phyloP scores from a whole-genome alignment of 2,797 vertebrate genomes.

The Alcedo quadribrachys region DNA sequence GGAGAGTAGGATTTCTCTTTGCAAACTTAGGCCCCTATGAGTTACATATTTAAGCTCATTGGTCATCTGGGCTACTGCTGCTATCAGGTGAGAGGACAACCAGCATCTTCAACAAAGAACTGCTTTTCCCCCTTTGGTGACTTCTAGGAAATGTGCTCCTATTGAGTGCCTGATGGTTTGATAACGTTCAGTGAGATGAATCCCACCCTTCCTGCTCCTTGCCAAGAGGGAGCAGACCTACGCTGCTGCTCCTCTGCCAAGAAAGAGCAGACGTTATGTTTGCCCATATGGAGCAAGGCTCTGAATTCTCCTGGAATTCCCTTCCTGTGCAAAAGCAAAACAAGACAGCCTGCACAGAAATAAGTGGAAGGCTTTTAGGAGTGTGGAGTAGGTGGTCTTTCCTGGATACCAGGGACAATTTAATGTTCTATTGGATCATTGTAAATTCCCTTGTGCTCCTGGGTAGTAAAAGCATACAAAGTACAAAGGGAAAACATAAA shows the following conservation, averaged over 20 bases:
- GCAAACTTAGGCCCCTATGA: not conserved
- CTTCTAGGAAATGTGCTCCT: constrained; percentile 38
- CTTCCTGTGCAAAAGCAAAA: constrained; percentile 35
- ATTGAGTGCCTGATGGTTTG: not conserved
- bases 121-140: not conserved
- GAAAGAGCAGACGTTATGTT: constrained; percentile 6
- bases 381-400: not conserved
- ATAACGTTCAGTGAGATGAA: constrained; percentile 26
- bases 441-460: not conserved
- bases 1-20: not conserved
- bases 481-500: not conserved
- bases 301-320: constrained; percentile 31
- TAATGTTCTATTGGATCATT: not conserved
- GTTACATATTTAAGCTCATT: not conserved
- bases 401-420: not conserved
- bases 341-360: constrained; percentile 17
- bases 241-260: constrained; percentile 21
- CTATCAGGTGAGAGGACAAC: not conserved
- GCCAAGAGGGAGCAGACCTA: constrained; percentile 48
- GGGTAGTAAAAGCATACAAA: not conserved
- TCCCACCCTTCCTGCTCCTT: not conserved
- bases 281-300: not conserved
- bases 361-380: constrained; percentile 5
- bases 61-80: not conserved
- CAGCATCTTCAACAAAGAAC: not conserved